Evolutionary conservation across 2,797 vertebrate species (phyloP), one percentile per base, ranked within the genome.

Genomic region (Thunnus albacares): DNA sequence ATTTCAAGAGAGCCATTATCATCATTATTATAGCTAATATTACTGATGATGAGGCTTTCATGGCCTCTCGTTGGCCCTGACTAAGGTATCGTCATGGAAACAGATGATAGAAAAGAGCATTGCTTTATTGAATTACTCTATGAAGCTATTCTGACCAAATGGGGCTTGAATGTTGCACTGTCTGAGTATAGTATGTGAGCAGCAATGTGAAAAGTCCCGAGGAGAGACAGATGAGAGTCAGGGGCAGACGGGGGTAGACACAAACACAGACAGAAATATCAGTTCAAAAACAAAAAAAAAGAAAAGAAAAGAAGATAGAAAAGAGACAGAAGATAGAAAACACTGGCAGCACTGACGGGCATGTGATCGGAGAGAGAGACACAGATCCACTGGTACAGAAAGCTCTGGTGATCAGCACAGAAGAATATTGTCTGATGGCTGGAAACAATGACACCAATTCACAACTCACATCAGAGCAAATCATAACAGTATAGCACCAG

Each of bases 1-100:
- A 94, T 93, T 95, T 94, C 84, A 84, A 86, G 87, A 87, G 81
- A 57, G 30, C 85, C 88, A 91, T 95, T 95, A 95, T 94, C 92
- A 90, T 93, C 87, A 92, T 94, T 95, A 94, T 92, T 93, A 93
- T 77, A 58, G 90, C 91, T 95, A 95, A 94, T 95, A 95, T 94
- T 87, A 92, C 89, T 90, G 90, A 93, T 91, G 91, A 91, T 93
- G 91, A 89, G 89, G 90, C 83, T 85, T 91, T 84, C 83, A 73
- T 86, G 86, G 83, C 82, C 88, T 88, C 87, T 88, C 78, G 86
- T 90, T 91, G 92, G 89, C 92, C 92, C 92, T 70, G 87, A 82
- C 89, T 90, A 84, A 91, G 88, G 82, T 77, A 92, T 95, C 66
- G 76, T 92, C 93, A 95, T 95, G 93, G 94, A 92, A 95, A 94